These are phyloP conservation scores for Simalia tracyae DNA, from an alignment of 2,797 vertebrate genomes.

Conservation along the genomic window DNA sequence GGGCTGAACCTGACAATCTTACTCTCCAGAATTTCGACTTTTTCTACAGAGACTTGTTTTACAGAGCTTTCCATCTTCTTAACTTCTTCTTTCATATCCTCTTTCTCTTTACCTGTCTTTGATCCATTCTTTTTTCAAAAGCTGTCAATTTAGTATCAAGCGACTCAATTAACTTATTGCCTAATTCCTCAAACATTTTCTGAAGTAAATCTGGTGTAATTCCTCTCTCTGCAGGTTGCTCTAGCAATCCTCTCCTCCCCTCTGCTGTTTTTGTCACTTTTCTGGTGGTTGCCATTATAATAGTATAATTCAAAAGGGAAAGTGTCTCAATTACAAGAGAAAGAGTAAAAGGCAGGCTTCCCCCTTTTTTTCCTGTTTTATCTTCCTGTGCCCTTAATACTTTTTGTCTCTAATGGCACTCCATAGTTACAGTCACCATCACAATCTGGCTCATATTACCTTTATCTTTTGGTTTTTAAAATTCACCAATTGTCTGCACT, in stretches of 20 bases:
- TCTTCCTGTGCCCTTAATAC: not conserved
- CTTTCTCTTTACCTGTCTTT: not conserved
- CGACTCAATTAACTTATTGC: not conserved
- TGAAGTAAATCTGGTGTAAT: not conserved
- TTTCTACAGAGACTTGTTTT: not conserved
- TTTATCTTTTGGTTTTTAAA: not conserved
- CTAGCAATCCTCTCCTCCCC: not conserved
- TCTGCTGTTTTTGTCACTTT: not conserved
- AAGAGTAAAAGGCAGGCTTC: not conserved
- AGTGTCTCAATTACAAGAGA: not conserved
- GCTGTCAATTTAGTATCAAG: not conserved
- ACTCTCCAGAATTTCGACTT: not conserved
- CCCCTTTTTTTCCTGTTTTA: not conserved
- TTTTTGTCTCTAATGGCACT: not conserved
- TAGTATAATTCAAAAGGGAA: not conserved
- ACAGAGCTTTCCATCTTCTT: not conserved
- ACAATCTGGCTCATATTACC: not conserved
- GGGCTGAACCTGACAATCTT: not conserved
- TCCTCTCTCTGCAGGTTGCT: not conserved
- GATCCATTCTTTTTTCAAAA: not conserved
- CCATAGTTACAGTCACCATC: not conserved
- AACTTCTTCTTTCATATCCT: not conserved
- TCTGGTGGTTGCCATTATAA: not conserved
- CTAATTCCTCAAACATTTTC: not conserved
- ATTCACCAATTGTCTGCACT: too few species aligned